A percentile compares a stretch with the other conserved stretches of the same genome.
Conservation (phyloP, 2,113 vertebrate genomes). For the Phrynosoma blainvillii region DNA sequence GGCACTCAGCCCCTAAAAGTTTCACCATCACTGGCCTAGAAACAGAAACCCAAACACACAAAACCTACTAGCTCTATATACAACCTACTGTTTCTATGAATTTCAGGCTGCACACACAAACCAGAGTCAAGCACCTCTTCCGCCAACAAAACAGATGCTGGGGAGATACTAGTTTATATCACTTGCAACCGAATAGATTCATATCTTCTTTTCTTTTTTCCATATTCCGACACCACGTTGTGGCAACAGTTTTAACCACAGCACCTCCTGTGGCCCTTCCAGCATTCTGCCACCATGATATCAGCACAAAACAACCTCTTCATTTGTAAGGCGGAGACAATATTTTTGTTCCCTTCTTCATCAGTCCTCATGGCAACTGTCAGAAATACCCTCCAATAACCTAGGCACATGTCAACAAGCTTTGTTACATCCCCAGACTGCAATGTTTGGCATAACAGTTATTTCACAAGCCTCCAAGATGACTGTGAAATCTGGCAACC, state of each 20-base stretch:
- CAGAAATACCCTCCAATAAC: slow-evolving; percentile 72
- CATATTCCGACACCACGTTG: not conserved
- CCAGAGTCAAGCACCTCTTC: slow-evolving; percentile 1
- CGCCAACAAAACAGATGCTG: not conserved
- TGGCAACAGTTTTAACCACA: not conserved
- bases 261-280: not conserved
- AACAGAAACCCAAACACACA: not conserved
- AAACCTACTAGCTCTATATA: too few relatives aligned
- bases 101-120: not conserved
- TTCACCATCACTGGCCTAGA: not conserved
- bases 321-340: not conserved
- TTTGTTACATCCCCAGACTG: slow-evolving; percentile 58
- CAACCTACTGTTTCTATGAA: not conserved
- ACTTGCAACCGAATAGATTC: slow-evolving; percentile 16
- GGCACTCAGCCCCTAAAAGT: too few relatives aligned
- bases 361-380: slow-evolving; percentile 65
- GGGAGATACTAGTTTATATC: slow-evolving; percentile 14
- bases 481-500: slow-evolving; percentile 67
- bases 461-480: slow-evolving; percentile 75
- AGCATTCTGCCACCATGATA: slow-evolving; percentile 29
- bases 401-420: slow-evolving; percentile 50
- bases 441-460: slow-evolving; percentile 69
- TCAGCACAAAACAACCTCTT: slow-evolving; percentile 22
- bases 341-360: slow-evolving; percentile 54
- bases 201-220: slow-evolving; percentile 15